Conservation (phyloP, 2,113 vertebrate genomes). For the Thalassoma bifasciatum region DNA sequence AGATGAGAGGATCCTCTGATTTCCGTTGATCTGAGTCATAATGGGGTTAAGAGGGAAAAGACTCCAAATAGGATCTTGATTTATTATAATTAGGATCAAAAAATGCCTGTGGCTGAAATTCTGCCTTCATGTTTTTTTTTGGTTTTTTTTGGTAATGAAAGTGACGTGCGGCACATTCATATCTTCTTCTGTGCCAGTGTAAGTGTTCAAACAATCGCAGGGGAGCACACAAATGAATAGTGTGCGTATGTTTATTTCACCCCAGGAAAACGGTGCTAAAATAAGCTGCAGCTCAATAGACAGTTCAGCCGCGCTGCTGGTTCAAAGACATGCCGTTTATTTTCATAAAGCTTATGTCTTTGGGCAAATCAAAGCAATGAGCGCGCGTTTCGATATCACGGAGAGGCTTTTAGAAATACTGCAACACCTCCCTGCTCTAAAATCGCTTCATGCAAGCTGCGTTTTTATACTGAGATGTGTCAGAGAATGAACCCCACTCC, state of each 20-base stretch:
- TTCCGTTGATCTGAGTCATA: constrained; percentile 16
- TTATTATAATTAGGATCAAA: constrained; percentile 44
- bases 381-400: constrained; percentile 25
- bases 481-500: constrained; percentile 8
- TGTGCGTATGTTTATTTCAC: constrained; percentile 56
- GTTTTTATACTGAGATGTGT: constrained; percentile 40
- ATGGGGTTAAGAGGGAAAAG: constrained; percentile 32
- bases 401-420: constrained; percentile 38
- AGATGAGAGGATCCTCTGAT: constrained; percentile 5
- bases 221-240: constrained; percentile 44
- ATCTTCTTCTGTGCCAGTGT: constrained; percentile 21
- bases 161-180: constrained; percentile 11
- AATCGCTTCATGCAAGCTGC: constrained; percentile 41
- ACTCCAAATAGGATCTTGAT: constrained; percentile 14
- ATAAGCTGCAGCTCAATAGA: constrained; percentile 41
- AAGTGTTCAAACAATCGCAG: constrained; percentile 54
- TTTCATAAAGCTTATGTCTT: constrained; percentile 56
- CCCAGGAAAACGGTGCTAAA: constrained; percentile 51
- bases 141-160: constrained; percentile 32
- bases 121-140: too few species aligned
- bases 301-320: constrained; percentile 31
- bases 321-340: constrained; percentile 52
- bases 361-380: constrained; percentile 47
- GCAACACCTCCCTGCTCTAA: constrained; percentile 31
- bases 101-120: constrained; percentile 51